These are phyloP conservation scores for Hetaerina titia DNA, from an alignment of 2,888 invertebrate species.

Conservation along the genomic window DNA sequence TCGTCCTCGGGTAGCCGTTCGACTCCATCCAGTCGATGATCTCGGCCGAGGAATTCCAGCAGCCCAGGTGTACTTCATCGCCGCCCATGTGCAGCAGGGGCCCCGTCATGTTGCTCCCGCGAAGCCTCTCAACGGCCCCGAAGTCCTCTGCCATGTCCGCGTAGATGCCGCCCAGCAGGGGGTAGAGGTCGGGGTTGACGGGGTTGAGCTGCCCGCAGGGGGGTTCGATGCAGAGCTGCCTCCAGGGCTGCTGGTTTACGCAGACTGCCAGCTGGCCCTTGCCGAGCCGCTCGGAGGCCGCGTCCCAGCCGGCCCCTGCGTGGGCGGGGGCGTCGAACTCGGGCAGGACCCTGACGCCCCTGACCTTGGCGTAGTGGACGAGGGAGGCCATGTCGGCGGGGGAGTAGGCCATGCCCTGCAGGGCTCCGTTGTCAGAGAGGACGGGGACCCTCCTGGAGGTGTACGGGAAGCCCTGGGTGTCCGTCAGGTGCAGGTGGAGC, in stretches of 20 bases:
- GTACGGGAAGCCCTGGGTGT: constrained; percentile 95
- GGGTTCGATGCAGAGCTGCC: constrained; percentile 74
- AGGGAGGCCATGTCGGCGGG: constrained; percentile 82
- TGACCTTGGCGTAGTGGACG: constrained; percentile 78
- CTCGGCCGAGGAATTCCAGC: constrained; percentile 88
- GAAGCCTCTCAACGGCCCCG: background rate
- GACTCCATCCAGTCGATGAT: constrained; percentile 83
- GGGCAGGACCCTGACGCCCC: constrained; percentile 77
- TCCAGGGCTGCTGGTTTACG: constrained; percentile 73
- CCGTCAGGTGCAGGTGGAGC: constrained; percentile 95
- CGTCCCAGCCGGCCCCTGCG: constrained; percentile 74
- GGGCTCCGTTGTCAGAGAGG: constrained; percentile 88
- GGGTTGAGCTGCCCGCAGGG: constrained; percentile 75
- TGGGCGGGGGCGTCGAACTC: constrained; percentile 76
- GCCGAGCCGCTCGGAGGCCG: constrained; percentile 76
- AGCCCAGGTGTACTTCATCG: constrained; percentile 86
- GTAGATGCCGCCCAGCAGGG: constrained; percentile 73
- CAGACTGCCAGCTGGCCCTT: constrained; percentile 74
- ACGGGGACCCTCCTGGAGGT: constrained; percentile 87
- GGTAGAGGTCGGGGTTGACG: constrained; percentile 72
- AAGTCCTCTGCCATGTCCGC: constrained; percentile 73
- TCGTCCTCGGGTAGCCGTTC: constrained; percentile 80
- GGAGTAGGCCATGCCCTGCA: constrained; percentile 81
- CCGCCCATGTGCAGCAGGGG: constrained; percentile 89
- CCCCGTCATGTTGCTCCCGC: background rate